Conservation (phyloP, 2,888 invertebrate species). For the Bunonema sp. region DNA sequence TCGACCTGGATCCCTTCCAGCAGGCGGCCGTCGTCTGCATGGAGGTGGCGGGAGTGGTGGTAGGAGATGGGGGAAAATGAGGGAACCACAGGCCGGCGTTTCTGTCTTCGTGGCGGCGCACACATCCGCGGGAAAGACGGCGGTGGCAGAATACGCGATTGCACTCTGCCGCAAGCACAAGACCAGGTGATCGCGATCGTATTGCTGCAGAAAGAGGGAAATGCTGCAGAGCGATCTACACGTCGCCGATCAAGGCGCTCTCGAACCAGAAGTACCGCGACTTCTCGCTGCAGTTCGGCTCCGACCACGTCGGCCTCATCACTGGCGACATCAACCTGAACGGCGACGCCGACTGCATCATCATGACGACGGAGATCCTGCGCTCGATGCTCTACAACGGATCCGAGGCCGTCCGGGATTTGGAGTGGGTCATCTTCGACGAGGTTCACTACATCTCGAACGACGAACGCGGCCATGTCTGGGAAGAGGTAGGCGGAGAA, state of each 20-base stretch:
- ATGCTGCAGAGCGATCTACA: constrained; percentile 58
- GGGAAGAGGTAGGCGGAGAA: constrained; percentile 65
- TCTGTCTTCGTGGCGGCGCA: constrained; percentile 95
- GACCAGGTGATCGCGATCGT: constrained; percentile 15
- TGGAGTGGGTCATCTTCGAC: constrained; percentile 96
- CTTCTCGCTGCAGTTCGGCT: constrained; percentile 61
- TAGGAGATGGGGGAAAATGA: neutral
- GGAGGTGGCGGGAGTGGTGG: constrained; percentile 55
- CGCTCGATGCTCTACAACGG: constrained; percentile 84
- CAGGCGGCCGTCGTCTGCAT: constrained; percentile 84
- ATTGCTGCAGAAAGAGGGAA: neutral
- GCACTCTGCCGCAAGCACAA: constrained; percentile 67
- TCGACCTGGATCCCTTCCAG: constrained; percentile 88
- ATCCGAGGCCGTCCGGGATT: constrained; percentile 79
- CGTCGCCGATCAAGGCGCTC: constrained; percentile 92
- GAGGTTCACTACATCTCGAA: constrained; percentile 99
- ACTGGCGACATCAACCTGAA: constrained; percentile 92
- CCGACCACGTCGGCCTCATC: constrained; percentile 77
- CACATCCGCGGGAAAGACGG: constrained; percentile 89
- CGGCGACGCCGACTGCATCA: constrained; percentile 76
- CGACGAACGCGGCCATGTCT: constrained; percentile 86
- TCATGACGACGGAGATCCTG: constrained; percentile 97
- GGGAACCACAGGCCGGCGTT: too few species aligned
- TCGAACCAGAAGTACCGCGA: constrained; percentile 98
- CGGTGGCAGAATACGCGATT: constrained; percentile 96